phyloP scores from a whole-genome alignment of 2,797 vertebrate genomes.

The Liasis olivaceus region DNA sequence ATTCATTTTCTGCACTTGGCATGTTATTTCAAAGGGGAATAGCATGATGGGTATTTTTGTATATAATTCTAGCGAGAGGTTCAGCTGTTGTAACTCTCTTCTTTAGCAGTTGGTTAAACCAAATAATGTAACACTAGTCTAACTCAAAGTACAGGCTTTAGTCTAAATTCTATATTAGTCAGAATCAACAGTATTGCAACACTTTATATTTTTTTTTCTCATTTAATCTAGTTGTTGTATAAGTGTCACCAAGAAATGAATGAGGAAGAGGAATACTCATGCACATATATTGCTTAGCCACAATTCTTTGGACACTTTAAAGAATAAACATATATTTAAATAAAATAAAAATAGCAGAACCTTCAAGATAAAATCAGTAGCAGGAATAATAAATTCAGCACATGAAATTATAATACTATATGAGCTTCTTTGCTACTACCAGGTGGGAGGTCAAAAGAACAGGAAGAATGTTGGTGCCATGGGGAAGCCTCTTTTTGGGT shows the following conservation, averaged over 20 bases:
- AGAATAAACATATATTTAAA: not conserved
- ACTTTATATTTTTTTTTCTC: not conserved
- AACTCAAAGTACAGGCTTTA: not conserved
- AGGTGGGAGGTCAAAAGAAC: not conserved
- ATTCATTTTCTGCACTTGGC: no score
- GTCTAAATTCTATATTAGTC: not conserved
- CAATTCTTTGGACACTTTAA: not conserved
- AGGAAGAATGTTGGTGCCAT: not conserved
- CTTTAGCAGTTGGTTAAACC: not conserved
- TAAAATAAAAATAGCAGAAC: not conserved
- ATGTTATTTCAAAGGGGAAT: no score
- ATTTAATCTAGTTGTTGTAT: not conserved
- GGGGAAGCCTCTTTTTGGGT: not conserved
- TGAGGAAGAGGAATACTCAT: not conserved
- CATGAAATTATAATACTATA: not conserved
- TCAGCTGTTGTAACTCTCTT: not conserved
- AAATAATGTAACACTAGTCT: not conserved
- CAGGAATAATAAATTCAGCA: not conserved
- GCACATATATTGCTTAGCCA: not conserved
- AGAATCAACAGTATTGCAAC: not conserved
- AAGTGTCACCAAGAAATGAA: not conserved
- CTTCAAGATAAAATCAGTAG: not conserved
- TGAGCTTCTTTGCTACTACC: not conserved
- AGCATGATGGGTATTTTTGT: no score
- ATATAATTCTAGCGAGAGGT: not conserved